Conservation (phyloP, 1,140 invertebrate genomes). For the Andrena cerasifolii region DNA sequence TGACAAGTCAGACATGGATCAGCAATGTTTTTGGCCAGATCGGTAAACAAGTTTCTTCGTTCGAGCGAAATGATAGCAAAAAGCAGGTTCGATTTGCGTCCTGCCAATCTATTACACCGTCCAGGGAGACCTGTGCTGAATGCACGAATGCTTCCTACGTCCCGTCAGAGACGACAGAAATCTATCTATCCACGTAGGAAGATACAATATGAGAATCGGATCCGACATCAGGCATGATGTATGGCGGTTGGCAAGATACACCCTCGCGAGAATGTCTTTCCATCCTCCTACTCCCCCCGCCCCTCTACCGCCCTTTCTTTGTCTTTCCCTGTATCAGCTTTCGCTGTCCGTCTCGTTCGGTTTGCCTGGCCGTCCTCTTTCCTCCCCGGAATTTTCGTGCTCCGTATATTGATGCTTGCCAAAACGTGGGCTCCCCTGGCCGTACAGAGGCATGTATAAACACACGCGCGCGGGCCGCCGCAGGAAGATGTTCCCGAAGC, state of each 20-base stretch:
- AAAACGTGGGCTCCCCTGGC: conserved; percentile 39
- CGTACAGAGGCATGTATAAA: conserved; percentile 32
- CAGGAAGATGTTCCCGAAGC: conserved; percentile 32
- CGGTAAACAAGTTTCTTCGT: neutral
- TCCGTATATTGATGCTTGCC: conserved; percentile 79
- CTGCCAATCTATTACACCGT: conserved; percentile 35
- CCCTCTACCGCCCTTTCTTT: conserved; percentile 20
- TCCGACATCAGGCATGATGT: conserved; percentile 81
- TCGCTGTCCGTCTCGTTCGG: conserved; percentile 67
- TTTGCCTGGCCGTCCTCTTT: neutral
- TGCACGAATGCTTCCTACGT: conserved; percentile 37
- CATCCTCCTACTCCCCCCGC: conserved; percentile 63
- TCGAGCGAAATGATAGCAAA: neutral
- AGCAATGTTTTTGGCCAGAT: too few species aligned
- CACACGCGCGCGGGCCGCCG: conserved; percentile 39
- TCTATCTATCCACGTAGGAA: conserved; percentile 67
- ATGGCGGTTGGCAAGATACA: conserved; percentile 77
- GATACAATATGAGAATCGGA: conserved; percentile 80
- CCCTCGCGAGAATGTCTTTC: conserved; percentile 70
- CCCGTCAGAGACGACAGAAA: conserved; percentile 60
- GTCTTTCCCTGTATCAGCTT: conserved; percentile 58
- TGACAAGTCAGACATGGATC: neutral
- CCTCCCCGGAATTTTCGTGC: conserved; percentile 76
- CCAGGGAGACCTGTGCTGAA: conserved; percentile 30
- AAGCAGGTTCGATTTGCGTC: conserved; percentile 36